These are phyloP conservation scores for Malurus melanocephalus DNA, from an alignment of 2,113 vertebrate genomes.

Conservation along the genomic window DNA sequence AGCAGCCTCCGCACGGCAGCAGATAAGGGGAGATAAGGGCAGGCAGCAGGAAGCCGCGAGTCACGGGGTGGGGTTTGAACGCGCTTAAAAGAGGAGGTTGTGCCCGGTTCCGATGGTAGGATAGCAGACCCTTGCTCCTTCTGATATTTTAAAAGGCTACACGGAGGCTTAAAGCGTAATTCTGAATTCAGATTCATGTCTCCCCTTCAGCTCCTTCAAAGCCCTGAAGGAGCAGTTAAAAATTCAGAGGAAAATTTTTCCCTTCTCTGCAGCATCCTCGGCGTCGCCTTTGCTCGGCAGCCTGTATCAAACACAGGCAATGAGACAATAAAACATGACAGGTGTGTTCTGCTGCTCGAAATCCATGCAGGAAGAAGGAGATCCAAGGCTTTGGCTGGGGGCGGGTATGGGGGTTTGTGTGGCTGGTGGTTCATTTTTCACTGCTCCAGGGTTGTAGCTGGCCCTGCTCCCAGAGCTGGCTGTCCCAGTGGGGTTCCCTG, in stretches of 20 bases:
- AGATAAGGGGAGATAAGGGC: slow-evolving; percentile 78
- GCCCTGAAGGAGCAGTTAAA: neutral
- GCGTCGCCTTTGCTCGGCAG: neutral
- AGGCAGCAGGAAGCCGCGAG: slow-evolving; percentile 60
- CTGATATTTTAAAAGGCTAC: slow-evolving; percentile 37
- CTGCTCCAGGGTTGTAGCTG: neutral
- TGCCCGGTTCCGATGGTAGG: slow-evolving; percentile 5
- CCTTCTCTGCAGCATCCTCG: neutral
- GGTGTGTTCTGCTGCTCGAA: neutral
- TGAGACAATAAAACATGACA: neutral
- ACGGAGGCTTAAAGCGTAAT: slow-evolving; percentile 9
- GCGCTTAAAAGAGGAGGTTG: neutral
- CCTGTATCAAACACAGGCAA: neutral
- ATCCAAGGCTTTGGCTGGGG: neutral
- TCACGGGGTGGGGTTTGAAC: neutral
- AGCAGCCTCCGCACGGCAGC: slow-evolving; percentile 64
- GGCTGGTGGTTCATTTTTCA: neutral
- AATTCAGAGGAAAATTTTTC: neutral
- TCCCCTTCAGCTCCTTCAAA: neutral
- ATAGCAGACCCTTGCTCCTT: slow-evolving; percentile 21
- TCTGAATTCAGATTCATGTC: slow-evolving; percentile 3
- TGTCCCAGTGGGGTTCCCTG: accelerated
- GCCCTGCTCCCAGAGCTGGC: accelerated
- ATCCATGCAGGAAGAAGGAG: neutral
- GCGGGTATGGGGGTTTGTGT: neutral